Percentiles rank a stretch among this genome's conserved stretches.
phyloP scores from a whole-genome alignment of 1,140 invertebrate species.

The Solenopsis fugax region DNA sequence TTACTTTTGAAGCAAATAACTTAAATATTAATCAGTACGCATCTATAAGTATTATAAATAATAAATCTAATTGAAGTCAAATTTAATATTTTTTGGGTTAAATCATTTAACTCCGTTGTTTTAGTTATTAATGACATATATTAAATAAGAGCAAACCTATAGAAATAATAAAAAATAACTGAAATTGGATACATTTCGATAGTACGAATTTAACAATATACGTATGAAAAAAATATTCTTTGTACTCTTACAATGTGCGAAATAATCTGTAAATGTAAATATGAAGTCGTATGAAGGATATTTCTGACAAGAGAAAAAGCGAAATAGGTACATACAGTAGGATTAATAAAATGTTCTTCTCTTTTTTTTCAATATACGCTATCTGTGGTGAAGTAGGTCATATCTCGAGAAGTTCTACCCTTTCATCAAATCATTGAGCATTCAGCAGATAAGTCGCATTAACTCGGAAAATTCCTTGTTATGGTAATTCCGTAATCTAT shows the following conservation, averaged over 20 bases:
- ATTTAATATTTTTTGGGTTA: too few relatives aligned
- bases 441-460: constrained; percentile 27
- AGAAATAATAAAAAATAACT: too few relatives aligned
- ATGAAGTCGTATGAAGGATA: neutral
- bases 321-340: neutral
- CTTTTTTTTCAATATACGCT: neutral
- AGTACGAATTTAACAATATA: neutral
- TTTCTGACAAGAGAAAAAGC: neutral
- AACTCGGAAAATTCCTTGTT: constrained; percentile 21
- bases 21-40: too few relatives aligned
- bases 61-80: too few relatives aligned
- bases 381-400: neutral
- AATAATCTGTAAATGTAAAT: neutral
- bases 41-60: too few relatives aligned
- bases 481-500: constrained; percentile 38
- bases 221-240: neutral
- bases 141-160: too few relatives aligned
- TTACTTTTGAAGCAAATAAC: too few relatives aligned
- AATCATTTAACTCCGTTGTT: too few relatives aligned
- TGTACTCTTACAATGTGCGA: neutral
- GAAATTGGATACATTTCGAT: too few relatives aligned
- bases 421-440: constrained; percentile 21
- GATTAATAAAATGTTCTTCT: neutral
- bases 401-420: neutral
- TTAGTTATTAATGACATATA: too few relatives aligned